Evolutionary conservation across 2,797 vertebrate genomes (phyloP).

Genomic region (Enteromius argenteus): DNA sequence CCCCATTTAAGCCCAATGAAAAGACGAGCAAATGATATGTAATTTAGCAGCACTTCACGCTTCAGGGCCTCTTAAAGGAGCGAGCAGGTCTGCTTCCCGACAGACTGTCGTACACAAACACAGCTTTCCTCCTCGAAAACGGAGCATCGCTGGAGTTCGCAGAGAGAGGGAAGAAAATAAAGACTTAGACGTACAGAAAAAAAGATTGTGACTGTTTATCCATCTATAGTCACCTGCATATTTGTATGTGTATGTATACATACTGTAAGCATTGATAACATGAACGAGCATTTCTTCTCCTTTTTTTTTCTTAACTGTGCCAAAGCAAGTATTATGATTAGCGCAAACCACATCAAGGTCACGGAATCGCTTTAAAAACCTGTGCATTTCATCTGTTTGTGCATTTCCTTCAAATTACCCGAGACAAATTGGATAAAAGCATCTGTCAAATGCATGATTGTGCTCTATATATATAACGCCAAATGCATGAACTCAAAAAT

Average conservation of each 20-base stretch:
- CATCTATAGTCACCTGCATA: not conserved
- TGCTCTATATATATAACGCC: not conserved
- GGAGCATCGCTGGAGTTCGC: not conserved
- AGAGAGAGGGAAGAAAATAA: not conserved
- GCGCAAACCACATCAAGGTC: not conserved
- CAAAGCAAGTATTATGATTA: not conserved
- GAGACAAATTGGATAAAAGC: not conserved
- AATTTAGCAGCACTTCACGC: conserved; percentile 59
- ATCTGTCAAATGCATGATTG: not conserved
- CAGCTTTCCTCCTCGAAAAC: conserved; percentile 21
- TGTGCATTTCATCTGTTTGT: not conserved
- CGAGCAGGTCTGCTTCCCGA: conserved; percentile 46
- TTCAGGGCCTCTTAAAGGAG: conserved; percentile 53
- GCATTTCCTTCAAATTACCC: not conserved
- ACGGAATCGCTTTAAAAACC: not conserved
- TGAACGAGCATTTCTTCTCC: not conserved
- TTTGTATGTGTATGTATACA: not conserved
- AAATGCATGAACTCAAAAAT: not conserved
- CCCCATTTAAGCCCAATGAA: conserved; percentile 50
- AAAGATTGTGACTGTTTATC: not conserved
- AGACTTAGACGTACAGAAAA: not conserved
- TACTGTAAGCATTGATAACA: not conserved
- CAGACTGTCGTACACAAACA: conserved; percentile 38
- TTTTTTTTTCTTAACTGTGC: not conserved
- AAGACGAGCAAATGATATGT: conserved; percentile 54